phyloP scores from a whole-genome alignment of 2,797 vertebrate species.

The Eremophila alpestris region DNA sequence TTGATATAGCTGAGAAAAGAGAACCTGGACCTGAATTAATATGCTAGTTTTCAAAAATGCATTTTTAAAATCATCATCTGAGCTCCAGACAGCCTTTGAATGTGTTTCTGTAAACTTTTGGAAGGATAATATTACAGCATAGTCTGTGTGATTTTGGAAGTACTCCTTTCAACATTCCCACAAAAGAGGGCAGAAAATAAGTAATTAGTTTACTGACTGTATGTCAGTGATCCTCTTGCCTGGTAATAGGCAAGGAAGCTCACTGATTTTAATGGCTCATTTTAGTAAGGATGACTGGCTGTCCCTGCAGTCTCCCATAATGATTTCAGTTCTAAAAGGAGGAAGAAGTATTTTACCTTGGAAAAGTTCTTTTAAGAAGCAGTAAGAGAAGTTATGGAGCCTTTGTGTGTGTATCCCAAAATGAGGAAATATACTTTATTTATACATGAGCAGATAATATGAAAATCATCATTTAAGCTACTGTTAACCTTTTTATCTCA shows the following conservation, averaged over 20 bases:
- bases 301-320: neutral
- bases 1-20: conserved; percentile 12
- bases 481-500: conserved; percentile 71
- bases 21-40: neutral
- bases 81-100: neutral
- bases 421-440: conserved; percentile 49
- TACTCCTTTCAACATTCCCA: neutral
- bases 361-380: conserved; percentile 33
- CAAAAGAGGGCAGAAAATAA: conserved; percentile 10
- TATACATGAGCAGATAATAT: conserved; percentile 63
- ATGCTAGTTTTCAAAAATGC: neutral
- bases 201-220: neutral
- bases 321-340: conserved; percentile 36
- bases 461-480: conserved; percentile 64
- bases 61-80: conserved; percentile 14
- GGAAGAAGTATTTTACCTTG: conserved; percentile 50
- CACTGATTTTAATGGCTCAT: neutral
- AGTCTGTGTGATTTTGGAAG: conserved; percentile 35
- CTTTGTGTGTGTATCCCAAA: conserved; percentile 30
- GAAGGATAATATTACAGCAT: conserved; percentile 46
- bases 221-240: neutral
- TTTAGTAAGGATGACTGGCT: neutral
- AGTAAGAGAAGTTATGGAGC: conserved; percentile 41
- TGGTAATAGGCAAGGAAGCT: neutral
- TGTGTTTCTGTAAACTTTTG: conserved; percentile 45